Evolutionary conservation across 1,140 invertebrate species (phyloP).

Genomic region (Platyura marginata): DNA sequence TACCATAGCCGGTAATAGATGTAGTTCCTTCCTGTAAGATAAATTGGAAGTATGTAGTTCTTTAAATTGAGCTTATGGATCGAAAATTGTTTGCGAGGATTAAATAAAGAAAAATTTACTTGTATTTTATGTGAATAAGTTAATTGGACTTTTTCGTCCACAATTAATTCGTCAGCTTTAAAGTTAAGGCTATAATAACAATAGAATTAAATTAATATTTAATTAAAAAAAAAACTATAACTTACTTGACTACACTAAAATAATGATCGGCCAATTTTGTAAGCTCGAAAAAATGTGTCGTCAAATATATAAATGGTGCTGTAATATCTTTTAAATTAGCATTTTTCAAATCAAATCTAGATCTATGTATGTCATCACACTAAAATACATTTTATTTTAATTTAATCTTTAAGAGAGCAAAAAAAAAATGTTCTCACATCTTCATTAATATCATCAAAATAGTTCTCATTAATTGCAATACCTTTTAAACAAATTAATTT

Average conservation of each 20-base stretch:
- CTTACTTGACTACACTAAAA: slow-evolving; percentile 62
- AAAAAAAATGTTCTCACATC: background rate
- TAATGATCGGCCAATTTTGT: slow-evolving; percentile 54
- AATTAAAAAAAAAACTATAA: slow-evolving; percentile 4
- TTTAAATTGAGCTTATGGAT: background rate
- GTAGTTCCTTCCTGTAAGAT: background rate
- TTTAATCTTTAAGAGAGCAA: background rate
- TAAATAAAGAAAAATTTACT: background rate
- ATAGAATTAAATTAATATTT: background rate
- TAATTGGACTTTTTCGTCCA: background rate
- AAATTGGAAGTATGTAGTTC: background rate
- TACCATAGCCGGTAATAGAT: background rate
- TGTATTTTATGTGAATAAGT: background rate
- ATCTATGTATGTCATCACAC: background rate
- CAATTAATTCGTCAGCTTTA: background rate
- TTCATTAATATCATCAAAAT: background rate
- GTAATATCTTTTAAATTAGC: slow-evolving; percentile 12
- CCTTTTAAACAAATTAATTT: slow-evolving; percentile 31
- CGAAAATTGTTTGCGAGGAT: background rate
- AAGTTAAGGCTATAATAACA: background rate
- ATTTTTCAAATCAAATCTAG: background rate
- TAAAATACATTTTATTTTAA: background rate
- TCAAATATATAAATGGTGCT: slow-evolving; percentile 58
- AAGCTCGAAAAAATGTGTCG: slow-evolving; percentile 65
- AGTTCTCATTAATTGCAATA: background rate